Evolutionary conservation across 2,888 invertebrate species (phyloP).

Genomic region (Dicyrtomina minuta): DNA sequence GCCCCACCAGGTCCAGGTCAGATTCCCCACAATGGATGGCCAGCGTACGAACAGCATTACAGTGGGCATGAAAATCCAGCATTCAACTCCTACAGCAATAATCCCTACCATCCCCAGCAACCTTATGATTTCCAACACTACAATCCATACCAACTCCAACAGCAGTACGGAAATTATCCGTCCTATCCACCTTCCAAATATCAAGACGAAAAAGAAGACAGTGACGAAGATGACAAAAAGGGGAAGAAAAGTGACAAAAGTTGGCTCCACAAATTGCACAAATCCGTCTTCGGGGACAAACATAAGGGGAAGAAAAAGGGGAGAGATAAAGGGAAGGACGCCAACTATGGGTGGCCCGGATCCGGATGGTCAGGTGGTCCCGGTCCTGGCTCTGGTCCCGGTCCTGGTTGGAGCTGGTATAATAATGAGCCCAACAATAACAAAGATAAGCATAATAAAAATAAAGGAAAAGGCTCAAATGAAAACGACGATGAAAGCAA

Average conservation of each 20-base stretch:
- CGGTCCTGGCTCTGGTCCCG: too few species aligned
- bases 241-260: not conserved
- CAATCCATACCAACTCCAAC: not conserved
- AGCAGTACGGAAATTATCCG: too few species aligned
- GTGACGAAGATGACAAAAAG: not conserved
- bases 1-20: too few species aligned
- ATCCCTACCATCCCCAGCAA: too few species aligned
- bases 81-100: too few species aligned
- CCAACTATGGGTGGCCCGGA: too few species aligned
- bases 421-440: conserved; percentile 2
- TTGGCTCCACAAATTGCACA: not conserved
- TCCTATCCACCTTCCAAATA: too few species aligned
- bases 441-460: not conserved
- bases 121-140: not conserved
- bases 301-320: conserved; percentile 2
- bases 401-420: not conserved
- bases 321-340: too few species aligned
- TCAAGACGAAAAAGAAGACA: not conserved
- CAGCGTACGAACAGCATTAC: not conserved
- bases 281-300: conserved; percentile 6
- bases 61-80: not conserved
- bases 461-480: not conserved
- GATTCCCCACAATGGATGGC: not conserved
- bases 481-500: too few species aligned
- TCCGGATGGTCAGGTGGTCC: too few species aligned